Percentiles rank a stretch among this genome's conserved stretches.
These are phyloP conservation scores for Catostylus mosaicus DNA, from an alignment of 30 jellyfish, hydroid and myxozoan species.

Conservation along the genomic window DNA sequence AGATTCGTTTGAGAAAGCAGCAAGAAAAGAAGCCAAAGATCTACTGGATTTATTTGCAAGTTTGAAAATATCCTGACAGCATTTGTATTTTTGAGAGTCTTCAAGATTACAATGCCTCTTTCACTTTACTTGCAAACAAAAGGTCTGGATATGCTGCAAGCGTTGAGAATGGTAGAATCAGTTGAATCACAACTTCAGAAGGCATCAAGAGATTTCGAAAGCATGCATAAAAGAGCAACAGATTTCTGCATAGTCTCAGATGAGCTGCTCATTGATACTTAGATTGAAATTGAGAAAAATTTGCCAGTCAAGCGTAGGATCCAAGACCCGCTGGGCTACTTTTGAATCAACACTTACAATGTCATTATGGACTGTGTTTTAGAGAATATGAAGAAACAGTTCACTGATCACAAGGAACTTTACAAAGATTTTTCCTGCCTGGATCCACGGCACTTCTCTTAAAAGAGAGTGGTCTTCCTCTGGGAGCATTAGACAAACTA, in stretches of 20 bases:
- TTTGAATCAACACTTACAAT: constrained; percentile 25
- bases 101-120: constrained; percentile 28
- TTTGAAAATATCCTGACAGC: neutral
- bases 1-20: constrained; percentile 4
- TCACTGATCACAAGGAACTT: constrained; percentile 13
- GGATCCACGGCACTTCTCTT: constrained; percentile 13
- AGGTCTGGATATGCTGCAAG: constrained; percentile 48
- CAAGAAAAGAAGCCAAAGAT: neutral
- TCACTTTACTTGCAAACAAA: constrained; percentile 46
- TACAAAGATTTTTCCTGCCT: constrained; percentile 29
- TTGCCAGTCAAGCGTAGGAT: neutral
- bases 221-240: neutral
- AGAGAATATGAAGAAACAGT: constrained; percentile 22
- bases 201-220: neutral
- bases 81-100: constrained; percentile 25
- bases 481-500: constrained; percentile 10
- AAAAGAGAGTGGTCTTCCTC: constrained; percentile 23
- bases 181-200: neutral
- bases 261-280: neutral
- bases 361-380: constrained; percentile 17
- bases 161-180: constrained; percentile 39
- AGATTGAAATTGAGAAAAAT: constrained; percentile 15
- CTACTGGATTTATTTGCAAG: constrained; percentile 5
- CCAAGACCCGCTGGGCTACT: constrained; percentile 9
- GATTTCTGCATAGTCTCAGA: neutral